These are phyloP conservation scores for Stictocephala bisonia DNA, from an alignment of 2,888 invertebrate genomes.

Conservation along the genomic window DNA sequence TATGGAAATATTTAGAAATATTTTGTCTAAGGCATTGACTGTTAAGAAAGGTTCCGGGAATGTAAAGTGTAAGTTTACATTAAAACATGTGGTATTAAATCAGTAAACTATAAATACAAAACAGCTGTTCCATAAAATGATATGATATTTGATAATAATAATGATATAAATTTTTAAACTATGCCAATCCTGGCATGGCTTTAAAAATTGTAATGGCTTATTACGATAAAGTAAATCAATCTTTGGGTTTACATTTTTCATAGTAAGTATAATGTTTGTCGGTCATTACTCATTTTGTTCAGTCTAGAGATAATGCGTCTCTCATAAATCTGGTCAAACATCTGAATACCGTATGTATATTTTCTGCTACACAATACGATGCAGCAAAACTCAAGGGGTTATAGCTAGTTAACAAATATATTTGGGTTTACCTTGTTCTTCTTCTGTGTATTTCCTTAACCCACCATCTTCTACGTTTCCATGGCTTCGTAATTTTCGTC, in stretches of 20 bases:
- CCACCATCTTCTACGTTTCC: conserved; percentile 12
- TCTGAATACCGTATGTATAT: too few relatives aligned
- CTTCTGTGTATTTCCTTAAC: conserved; percentile 6
- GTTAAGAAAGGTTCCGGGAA: neutral
- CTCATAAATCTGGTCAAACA: too few relatives aligned
- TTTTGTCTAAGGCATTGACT: neutral
- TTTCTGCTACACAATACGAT: too few relatives aligned
- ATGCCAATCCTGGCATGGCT: too few relatives aligned
- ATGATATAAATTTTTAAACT: neutral
- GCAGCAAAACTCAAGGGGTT: neutral
- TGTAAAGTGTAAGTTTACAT: neutral
- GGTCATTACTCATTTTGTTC: neutral
- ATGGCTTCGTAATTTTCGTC: neutral
- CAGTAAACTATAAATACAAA: neutral
- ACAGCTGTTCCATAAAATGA: neutral
- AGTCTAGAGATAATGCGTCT: neutral
- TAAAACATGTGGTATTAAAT: neutral
- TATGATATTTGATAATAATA: neutral
- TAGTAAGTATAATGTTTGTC: neutral
- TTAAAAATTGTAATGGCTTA: neutral
- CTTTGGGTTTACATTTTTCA: neutral
- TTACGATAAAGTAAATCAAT: neutral
- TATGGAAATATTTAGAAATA: neutral
- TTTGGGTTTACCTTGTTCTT: conserved; percentile 31
- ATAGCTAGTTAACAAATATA: neutral